phyloP scores from a whole-genome alignment of 2,113 vertebrate genomes.

The Antigone vipio region DNA sequence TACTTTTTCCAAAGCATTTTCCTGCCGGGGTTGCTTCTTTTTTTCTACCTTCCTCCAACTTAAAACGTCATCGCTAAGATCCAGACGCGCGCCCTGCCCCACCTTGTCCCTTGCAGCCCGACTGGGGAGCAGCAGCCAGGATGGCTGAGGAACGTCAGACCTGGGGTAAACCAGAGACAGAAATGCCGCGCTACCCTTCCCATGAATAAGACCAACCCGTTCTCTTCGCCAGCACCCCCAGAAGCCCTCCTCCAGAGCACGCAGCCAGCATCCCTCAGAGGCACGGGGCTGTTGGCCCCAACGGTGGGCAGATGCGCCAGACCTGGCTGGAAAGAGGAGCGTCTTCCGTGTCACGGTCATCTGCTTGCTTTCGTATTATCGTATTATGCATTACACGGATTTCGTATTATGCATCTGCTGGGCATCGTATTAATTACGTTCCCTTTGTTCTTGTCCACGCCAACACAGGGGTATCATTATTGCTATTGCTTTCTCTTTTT shows the following conservation, averaged over 20 bases:
- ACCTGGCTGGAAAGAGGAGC: not conserved
- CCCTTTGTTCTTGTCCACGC: not conserved
- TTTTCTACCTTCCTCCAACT: not conserved
- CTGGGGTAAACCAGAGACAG: rapidly evolving
- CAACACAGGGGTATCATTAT: not conserved
- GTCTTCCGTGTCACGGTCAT: not conserved
- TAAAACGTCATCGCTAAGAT: not conserved
- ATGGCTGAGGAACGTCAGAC: not conserved
- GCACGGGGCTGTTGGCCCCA: not conserved
- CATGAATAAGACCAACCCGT: not conserved
- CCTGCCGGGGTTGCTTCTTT: not conserved
- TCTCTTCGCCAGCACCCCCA: not conserved
- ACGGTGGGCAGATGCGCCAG: not conserved
- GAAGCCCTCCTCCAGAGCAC: not conserved
- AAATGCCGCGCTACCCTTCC: rapidly evolving
- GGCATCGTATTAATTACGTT: not conserved
- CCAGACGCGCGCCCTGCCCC: not conserved
- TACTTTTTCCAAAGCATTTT: not conserved
- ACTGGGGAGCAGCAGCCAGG: rapidly evolving
- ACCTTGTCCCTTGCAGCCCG: rapidly evolving
- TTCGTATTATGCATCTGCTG: not conserved
- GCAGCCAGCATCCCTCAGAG: not conserved
- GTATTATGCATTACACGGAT: too few species aligned
- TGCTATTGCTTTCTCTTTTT: not conserved
- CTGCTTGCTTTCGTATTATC: not conserved